Evolutionary conservation across 2,888 invertebrate species (phyloP).

Genomic region (Tridacna crocea): DNA sequence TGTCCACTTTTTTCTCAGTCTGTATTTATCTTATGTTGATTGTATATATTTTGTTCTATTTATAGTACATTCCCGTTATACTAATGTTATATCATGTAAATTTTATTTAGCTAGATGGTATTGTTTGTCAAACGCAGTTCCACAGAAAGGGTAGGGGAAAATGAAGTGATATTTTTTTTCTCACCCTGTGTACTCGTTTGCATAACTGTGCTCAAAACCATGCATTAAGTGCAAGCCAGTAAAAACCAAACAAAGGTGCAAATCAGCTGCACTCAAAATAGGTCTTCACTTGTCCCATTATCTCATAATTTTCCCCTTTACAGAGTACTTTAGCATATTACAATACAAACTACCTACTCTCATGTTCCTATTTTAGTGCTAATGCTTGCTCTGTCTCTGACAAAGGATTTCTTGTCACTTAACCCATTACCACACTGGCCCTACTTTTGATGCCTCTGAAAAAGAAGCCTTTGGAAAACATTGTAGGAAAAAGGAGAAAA

Average conservation of each 20-base stretch:
- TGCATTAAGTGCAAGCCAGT: slow-evolving; percentile 22
- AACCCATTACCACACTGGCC: too few relatives aligned
- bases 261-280: not conserved
- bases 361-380: too few relatives aligned
- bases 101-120: slow-evolving; percentile 58
- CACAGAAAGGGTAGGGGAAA: not conserved
- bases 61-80: slow-evolving; percentile 63
- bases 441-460: too few relatives aligned
- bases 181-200: not conserved
- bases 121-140: slow-evolving; percentile 37
- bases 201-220: slow-evolving; percentile 19
- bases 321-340: too few relatives aligned
- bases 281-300: too few relatives aligned
- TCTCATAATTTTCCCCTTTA: too few relatives aligned
- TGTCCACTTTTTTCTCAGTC: slow-evolving; percentile 23
- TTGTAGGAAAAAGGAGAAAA: too few relatives aligned
- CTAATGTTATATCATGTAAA: slow-evolving; percentile 60
- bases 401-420: too few relatives aligned
- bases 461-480: too few relatives aligned
- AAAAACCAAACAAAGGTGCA: slow-evolving; percentile 6
- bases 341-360: too few relatives aligned
- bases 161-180: not conserved
- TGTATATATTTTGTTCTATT: slow-evolving; percentile 61
- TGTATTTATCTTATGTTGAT: slow-evolving; percentile 28
- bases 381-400: too few relatives aligned